Conservation (phyloP, 2,888 invertebrate species). For the Megalurothrips usitatus region DNA sequence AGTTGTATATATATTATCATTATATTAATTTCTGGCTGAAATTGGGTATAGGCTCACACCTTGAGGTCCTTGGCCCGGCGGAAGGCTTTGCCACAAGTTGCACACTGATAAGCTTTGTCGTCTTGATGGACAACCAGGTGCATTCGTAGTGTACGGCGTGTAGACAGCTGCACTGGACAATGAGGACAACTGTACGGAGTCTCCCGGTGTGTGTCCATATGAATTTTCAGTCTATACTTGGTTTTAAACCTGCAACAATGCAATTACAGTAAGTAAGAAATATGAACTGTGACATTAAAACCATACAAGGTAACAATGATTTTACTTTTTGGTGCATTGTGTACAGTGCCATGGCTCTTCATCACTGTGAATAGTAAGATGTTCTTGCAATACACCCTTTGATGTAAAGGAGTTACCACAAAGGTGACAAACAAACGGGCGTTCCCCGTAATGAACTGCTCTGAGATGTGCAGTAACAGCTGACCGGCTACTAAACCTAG, state of each 20-base stretch:
- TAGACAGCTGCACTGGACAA: conserved; percentile 53
- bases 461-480: conserved; percentile 53
- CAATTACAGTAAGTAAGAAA: conserved; percentile 33
- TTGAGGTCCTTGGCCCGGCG: conserved; percentile 48
- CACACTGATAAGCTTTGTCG: conserved; percentile 52
- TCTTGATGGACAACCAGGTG: conserved; percentile 54
- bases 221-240: conserved; percentile 54
- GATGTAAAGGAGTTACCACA: conserved; percentile 57
- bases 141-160: conserved; percentile 53
- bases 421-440: conserved; percentile 55
- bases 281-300: not conserved
- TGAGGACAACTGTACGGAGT: conserved; percentile 54
- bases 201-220: conserved; percentile 54
- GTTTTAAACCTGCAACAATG: conserved; percentile 51
- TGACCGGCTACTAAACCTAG: conserved; percentile 53
- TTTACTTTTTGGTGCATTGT: conserved; percentile 52
- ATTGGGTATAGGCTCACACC: conserved; percentile 31
- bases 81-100: conserved; percentile 55
- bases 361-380: conserved; percentile 56
- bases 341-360: conserved; percentile 53
- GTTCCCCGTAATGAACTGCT: conserved; percentile 55
- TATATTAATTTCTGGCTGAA: not conserved
- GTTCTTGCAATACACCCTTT: conserved; percentile 54
- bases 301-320: conserved; percentile 13
- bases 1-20: no score